Evolutionary conservation across 2,797 vertebrate species (phyloP).

Genomic region (Gallinago solitaria): DNA sequence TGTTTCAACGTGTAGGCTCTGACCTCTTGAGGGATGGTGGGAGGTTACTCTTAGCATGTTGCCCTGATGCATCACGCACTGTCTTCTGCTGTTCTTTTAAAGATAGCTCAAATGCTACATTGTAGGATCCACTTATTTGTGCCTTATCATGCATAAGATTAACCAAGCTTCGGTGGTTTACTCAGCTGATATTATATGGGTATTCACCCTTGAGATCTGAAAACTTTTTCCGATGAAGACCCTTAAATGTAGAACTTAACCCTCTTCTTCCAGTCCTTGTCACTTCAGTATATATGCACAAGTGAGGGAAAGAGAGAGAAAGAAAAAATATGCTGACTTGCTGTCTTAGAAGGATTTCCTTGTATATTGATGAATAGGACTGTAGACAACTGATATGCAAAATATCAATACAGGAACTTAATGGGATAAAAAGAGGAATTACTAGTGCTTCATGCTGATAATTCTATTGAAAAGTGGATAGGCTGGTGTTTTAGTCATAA

Average conservation of each 20-base stretch:
- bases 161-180: not conserved
- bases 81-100: not conserved
- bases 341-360: not conserved
- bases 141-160: not conserved
- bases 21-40: not conserved
- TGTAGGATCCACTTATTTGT: not conserved
- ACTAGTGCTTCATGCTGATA: not conserved
- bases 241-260: not conserved
- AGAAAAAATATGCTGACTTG: not conserved
- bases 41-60: rapidly evolving
- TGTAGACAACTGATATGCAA: not conserved
- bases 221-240: not conserved
- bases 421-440: not conserved
- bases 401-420: not conserved
- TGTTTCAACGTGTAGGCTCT: not conserved
- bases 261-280: not conserved
- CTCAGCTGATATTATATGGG: not conserved
- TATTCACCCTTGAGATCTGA: not conserved
- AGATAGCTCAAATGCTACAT: not conserved
- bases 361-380: not conserved
- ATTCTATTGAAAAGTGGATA: not conserved
- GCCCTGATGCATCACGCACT: not conserved
- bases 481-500: not conserved
- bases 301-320: not conserved
- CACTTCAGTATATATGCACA: not conserved